Conservation (phyloP, 2,797 vertebrate genomes). For the Botia kubotai region DNA sequence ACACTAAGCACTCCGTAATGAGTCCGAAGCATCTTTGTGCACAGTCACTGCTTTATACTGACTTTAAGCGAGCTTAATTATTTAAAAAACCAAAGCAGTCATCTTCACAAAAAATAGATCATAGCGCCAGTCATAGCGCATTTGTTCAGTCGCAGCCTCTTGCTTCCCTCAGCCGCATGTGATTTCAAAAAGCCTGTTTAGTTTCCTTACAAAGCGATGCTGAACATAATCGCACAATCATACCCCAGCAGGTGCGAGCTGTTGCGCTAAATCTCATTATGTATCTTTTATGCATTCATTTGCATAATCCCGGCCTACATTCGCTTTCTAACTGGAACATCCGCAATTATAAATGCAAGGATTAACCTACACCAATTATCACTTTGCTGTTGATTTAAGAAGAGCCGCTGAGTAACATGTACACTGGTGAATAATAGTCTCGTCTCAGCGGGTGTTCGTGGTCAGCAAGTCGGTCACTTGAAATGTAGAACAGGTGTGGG, state of each 20-base stretch:
- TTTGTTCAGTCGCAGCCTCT: conserved; percentile 36
- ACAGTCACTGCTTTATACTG: background rate
- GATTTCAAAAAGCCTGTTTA: conserved; percentile 32
- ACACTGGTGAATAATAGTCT: background rate
- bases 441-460: background rate
- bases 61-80: background rate
- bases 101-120: background rate
- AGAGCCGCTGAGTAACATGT: background rate
- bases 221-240: conserved; percentile 53
- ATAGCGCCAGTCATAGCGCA: conserved; percentile 19
- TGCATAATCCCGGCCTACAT: conserved; percentile 57
- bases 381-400: background rate
- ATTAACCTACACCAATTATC: conserved; percentile 44
- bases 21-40: background rate
- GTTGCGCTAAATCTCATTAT: conserved; percentile 59
- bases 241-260: conserved; percentile 51
- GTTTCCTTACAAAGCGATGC: conserved; percentile 27
- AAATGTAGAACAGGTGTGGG: conserved; percentile 26
- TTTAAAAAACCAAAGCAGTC: conserved; percentile 20
- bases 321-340: conserved; percentile 46
- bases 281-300: conserved; percentile 58
- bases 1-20: background rate
- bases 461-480: conserved; percentile 14
- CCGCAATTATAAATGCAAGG: conserved; percentile 52
- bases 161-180: conserved; percentile 18